Evolutionary conservation across 2,888 invertebrate species (phyloP).

Genomic region (Bruchidius siliquastri): DNA sequence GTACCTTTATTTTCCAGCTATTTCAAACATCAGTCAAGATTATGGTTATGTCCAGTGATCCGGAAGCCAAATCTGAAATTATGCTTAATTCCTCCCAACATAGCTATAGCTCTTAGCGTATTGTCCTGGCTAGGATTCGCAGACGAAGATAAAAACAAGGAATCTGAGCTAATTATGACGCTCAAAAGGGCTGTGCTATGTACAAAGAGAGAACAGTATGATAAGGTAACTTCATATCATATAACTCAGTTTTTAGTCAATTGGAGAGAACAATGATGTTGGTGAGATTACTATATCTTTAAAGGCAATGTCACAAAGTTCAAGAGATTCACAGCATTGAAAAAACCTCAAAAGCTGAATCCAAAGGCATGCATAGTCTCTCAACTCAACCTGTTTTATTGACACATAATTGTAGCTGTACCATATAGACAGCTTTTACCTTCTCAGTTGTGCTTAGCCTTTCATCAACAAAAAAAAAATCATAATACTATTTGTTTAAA

Average conservation of each 20-base stretch:
- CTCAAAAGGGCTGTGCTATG: constrained; percentile 76
- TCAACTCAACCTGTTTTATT: too few relatives aligned
- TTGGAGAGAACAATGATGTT: too few relatives aligned
- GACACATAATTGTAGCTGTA: too few relatives aligned
- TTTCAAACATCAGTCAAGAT: not conserved
- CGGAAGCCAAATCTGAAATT: not conserved
- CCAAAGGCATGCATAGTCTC: too few relatives aligned
- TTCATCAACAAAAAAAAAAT: too few relatives aligned
- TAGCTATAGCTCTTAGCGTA: constrained; percentile 39
- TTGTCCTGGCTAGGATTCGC: constrained; percentile 59
- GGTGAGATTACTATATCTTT: constrained; percentile 41
- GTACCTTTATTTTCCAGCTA: not conserved
- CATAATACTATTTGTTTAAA: too few relatives aligned
- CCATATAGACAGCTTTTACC: too few relatives aligned
- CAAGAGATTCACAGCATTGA: too few relatives aligned
- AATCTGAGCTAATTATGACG: constrained; percentile 62
- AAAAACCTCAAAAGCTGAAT: too few relatives aligned
- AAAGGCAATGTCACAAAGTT: too few relatives aligned
- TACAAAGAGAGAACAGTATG: constrained; percentile 62
- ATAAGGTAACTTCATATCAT: constrained; percentile 37
- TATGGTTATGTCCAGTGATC: not conserved
- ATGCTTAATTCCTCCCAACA: not conserved
- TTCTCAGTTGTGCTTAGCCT: too few relatives aligned
- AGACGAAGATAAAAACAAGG: constrained; percentile 60
- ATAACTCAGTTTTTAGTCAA: too few relatives aligned